Evolutionary conservation across 2,797 vertebrate genomes (phyloP).

Genomic region (Megaceryle alcyon): DNA sequence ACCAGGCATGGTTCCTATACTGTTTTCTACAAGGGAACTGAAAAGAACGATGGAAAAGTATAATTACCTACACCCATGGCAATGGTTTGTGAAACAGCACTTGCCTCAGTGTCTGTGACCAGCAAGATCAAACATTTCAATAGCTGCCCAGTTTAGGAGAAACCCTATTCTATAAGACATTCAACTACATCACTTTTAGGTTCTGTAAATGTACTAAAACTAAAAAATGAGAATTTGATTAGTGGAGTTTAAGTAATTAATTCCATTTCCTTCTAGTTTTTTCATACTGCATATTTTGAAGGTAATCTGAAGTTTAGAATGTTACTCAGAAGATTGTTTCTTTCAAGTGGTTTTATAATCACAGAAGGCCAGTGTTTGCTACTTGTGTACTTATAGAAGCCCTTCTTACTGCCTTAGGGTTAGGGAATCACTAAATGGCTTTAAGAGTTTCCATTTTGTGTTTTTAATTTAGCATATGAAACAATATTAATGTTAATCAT

Average conservation of each 20-base stretch:
- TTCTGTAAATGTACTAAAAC: background rate
- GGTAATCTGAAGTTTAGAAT: background rate
- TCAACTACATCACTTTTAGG: background rate
- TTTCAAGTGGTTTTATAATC: background rate
- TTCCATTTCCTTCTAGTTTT: background rate
- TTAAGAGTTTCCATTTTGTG: background rate
- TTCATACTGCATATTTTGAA: background rate
- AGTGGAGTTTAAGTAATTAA: background rate
- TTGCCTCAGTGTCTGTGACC: background rate
- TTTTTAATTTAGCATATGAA: background rate
- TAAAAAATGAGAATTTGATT: background rate
- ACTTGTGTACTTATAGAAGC: background rate
- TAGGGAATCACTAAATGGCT: background rate
- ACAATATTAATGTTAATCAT: background rate
- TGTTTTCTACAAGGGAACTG: background rate
- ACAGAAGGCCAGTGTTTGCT: background rate
- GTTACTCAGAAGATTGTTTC: background rate
- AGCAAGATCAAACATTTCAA: background rate
- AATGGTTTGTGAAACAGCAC: background rate
- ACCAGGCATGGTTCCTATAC: background rate
- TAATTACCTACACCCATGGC: background rate
- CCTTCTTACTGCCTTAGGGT: background rate
- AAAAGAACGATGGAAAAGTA: background rate
- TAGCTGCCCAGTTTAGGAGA: background rate
- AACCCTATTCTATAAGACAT: background rate